These are phyloP conservation scores for Diabrotica balteata DNA, from an alignment of 2,888 invertebrate species.

Conservation along the genomic window DNA sequence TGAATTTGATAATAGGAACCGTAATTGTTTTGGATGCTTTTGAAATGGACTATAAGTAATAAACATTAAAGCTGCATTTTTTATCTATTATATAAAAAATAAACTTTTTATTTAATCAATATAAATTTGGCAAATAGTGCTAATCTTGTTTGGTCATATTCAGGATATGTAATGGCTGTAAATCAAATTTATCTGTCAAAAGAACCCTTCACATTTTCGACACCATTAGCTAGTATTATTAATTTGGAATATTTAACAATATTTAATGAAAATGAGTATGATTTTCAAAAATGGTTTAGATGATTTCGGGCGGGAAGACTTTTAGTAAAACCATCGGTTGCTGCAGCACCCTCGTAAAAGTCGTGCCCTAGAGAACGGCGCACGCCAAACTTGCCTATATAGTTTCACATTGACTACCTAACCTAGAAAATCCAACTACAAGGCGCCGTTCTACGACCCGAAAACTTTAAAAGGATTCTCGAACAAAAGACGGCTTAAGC, in stretches of 20 bases:
- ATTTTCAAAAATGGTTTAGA: constrained; percentile 41
- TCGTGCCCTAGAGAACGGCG: constrained; percentile 57
- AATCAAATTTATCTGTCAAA: neutral
- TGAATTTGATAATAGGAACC: too few species aligned
- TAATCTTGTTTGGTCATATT: too few species aligned
- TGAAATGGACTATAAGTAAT: too few species aligned
- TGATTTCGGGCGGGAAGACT: constrained; percentile 62
- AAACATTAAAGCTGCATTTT: too few species aligned
- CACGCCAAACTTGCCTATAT: constrained; percentile 40
- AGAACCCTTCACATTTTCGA: neutral
- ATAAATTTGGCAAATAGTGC: too few species aligned
- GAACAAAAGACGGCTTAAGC: too few species aligned
- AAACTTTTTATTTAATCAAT: too few species aligned
- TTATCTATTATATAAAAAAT: too few species aligned
- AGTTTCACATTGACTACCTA: constrained; percentile 47
- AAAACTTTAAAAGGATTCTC: constrained; percentile 35
- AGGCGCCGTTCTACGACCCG: constrained; percentile 49
- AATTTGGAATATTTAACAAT: constrained; percentile 26
- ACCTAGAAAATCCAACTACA: constrained; percentile 39
- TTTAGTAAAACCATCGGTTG: constrained; percentile 55
- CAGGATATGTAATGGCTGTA: too few species aligned
- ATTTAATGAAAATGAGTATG: constrained; percentile 35
- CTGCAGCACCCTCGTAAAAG: constrained; percentile 57
- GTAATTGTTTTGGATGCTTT: too few species aligned
- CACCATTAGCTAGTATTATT: constrained; percentile 17